Evolutionary conservation across 2,888 invertebrate genomes (phyloP).

Genomic region (Geotrupes spiniger): DNA sequence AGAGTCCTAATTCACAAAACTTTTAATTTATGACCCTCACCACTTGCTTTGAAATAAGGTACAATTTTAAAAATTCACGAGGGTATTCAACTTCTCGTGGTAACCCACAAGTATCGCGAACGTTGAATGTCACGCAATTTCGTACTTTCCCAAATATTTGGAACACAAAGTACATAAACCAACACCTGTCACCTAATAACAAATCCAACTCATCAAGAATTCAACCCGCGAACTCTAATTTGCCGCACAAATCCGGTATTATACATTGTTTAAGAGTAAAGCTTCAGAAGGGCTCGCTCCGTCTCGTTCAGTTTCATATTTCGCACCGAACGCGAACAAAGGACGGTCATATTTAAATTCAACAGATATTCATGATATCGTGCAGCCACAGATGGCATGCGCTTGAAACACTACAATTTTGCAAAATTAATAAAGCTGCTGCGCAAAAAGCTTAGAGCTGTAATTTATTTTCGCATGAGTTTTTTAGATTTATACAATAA

Average conservation of each 20-base stretch:
- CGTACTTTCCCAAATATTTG: constrained; percentile 12
- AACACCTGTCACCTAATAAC: constrained; percentile 44
- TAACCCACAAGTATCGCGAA: too few relatives aligned
- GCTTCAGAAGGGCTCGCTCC: constrained; percentile 10
- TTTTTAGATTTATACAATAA: constrained; percentile 13
- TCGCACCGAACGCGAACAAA: constrained; percentile 5
- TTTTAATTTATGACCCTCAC: too few relatives aligned
- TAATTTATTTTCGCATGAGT: constrained; percentile 10
- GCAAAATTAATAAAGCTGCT: constrained; percentile 21
- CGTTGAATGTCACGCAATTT: too few relatives aligned
- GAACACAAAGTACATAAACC: constrained; percentile 19
- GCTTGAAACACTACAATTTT: constrained; percentile 20
- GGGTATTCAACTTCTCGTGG: too few relatives aligned
- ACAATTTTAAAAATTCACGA: too few relatives aligned
- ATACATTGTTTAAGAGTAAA: constrained; percentile 20
- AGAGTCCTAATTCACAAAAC: too few relatives aligned
- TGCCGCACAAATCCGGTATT: constrained; percentile 39
- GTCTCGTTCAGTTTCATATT: constrained; percentile 10
- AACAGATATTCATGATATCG: constrained; percentile 19
- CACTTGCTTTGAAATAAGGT: too few relatives aligned
- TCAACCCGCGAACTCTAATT: constrained; percentile 46
- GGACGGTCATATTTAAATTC: constrained; percentile 17
- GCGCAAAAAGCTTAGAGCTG: constrained; percentile 13
- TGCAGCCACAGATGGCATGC: constrained; percentile 21
- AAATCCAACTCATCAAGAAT: constrained; percentile 45